phyloP scores from a whole-genome alignment of 23 tunicate genomes.

The Ciona savignyi region DNA sequence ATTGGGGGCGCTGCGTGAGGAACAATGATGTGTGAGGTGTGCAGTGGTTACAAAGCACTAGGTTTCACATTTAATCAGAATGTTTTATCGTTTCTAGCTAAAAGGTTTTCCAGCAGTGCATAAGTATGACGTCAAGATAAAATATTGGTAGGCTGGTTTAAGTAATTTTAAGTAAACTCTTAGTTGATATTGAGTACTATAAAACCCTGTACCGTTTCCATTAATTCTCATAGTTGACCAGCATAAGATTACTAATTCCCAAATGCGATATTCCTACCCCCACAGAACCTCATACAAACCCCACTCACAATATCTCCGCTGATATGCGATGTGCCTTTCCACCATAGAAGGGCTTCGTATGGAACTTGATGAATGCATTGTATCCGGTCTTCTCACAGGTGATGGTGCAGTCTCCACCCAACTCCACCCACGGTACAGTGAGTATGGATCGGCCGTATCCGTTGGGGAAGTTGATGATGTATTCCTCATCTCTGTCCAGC shows the following conservation, averaged over 20 bases:
- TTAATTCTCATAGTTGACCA: too few relatives aligned
- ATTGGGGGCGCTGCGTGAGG: conserved; percentile 64
- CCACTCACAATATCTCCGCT: conserved; percentile 49
- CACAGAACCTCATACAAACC: background rate
- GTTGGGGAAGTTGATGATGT: conserved; percentile 80
- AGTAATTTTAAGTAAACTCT: background rate
- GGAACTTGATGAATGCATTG: conserved; percentile 86
- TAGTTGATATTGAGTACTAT: too few relatives aligned
- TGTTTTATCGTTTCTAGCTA: too few relatives aligned
- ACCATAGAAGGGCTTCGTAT: conserved; percentile 94
- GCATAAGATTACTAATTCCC: too few relatives aligned
- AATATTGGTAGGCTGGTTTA: too few relatives aligned
- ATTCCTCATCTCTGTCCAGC: conserved; percentile 75
- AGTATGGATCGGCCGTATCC: conserved; percentile 95
- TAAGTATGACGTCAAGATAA: too few relatives aligned
- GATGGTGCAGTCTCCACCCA: conserved; percentile 90
- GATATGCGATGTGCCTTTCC: conserved; percentile 79
- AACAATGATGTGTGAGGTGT: too few relatives aligned
- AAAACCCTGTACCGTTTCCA: too few relatives aligned
- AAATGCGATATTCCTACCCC: too few relatives aligned
- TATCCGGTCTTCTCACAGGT: conserved; percentile 91
- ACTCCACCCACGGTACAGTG: conserved; percentile 96
- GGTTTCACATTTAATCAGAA: too few relatives aligned
- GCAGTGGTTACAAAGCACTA: too few relatives aligned
- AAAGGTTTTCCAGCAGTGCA: too few relatives aligned